Percentiles rank a stretch among this genome's conserved stretches.
phyloP scores from a whole-genome alignment of 2,113 vertebrate genomes.

The Parotia lawesii region DNA sequence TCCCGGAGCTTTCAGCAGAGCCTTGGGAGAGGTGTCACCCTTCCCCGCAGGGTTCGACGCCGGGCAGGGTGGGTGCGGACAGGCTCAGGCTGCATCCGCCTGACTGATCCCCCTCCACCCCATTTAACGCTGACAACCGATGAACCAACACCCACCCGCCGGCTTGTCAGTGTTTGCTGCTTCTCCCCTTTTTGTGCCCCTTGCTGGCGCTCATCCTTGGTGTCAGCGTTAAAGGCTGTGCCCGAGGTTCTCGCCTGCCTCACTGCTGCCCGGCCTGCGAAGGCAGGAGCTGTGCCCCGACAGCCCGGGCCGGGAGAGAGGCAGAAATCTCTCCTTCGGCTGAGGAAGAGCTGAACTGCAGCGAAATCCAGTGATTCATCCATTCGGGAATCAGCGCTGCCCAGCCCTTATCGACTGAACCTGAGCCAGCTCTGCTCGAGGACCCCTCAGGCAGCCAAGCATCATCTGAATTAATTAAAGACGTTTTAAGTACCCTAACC shows the following conservation, averaged over 20 bases:
- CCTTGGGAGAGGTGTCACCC: neutral
- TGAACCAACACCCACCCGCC: fast-evolving
- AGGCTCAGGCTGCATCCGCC: fast-evolving
- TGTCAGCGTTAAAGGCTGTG: neutral
- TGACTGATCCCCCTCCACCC: neutral
- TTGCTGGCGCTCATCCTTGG: neutral
- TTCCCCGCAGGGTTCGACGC: neutral
- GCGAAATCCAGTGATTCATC: neutral
- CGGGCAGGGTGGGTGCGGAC: neutral
- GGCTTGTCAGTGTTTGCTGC: neutral
- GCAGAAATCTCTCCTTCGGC: fast-evolving
- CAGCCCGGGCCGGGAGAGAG: neutral
- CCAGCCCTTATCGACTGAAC: neutral
- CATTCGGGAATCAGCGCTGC: neutral
- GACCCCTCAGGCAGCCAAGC: neutral
- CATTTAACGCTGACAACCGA: neutral
- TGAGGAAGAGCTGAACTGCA: neutral
- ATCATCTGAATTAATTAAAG: neutral
- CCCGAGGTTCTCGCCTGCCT: neutral
- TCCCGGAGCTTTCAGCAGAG: neutral
- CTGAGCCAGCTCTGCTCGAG: neutral
- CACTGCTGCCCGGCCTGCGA: neutral
- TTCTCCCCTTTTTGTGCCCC: fast-evolving
- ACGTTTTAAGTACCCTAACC: neutral
- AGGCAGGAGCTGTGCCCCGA: neutral